Evolutionary conservation across 2,113 vertebrate genomes (phyloP).

Genomic region (Rhea americana): DNA sequence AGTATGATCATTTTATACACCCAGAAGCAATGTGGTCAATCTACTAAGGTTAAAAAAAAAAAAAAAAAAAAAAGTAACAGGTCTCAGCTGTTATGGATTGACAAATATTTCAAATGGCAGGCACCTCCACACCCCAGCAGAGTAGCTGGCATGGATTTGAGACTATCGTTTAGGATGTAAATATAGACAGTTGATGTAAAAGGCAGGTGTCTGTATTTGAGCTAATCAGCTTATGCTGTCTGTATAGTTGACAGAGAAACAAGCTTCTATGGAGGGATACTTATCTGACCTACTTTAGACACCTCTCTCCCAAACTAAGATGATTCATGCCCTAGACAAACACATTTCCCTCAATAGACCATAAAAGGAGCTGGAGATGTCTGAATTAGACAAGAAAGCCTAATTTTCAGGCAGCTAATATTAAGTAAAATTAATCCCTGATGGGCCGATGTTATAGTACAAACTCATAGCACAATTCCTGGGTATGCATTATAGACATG

Average conservation of each 20-base stretch:
- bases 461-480: not conserved
- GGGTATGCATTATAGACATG: not conserved
- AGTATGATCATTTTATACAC: not conserved
- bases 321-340: not conserved
- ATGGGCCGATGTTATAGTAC: not conserved
- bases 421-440: not conserved
- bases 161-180: slow-evolving; percentile 12
- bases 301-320: not conserved
- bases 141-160: not conserved
- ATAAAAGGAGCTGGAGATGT: not conserved
- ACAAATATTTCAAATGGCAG: slow-evolving; percentile 19
- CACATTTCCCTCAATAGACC: not conserved
- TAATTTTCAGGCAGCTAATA: not conserved
- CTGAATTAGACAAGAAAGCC: not conserved
- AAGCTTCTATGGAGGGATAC: not conserved
- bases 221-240: slow-evolving; percentile 9
- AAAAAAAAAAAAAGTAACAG: not conserved
- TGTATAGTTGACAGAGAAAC: not conserved
- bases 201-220: slow-evolving; percentile 31
- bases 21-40: not conserved
- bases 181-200: not conserved
- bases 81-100: not conserved
- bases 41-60: not conserved
- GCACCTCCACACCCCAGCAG: slow-evolving; percentile 12
- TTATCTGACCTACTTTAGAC: not conserved